Conservation (phyloP, 2,888 invertebrate genomes). For the Parelbella ahira region DNA sequence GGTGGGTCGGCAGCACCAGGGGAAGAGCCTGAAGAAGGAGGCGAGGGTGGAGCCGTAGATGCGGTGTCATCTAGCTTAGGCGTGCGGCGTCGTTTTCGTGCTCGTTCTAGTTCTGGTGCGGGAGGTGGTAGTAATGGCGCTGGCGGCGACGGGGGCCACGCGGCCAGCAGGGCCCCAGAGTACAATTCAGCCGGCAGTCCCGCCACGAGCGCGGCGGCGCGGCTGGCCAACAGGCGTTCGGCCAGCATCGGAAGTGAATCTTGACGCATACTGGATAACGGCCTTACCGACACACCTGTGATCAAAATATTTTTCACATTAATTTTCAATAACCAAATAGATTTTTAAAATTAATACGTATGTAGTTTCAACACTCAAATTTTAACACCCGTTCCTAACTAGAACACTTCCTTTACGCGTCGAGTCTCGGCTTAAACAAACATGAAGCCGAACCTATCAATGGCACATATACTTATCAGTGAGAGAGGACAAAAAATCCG, state of each 20-base stretch:
- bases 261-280: conserved; percentile 73
- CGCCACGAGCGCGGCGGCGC: conserved; percentile 73
- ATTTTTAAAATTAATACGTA: too few species aligned
- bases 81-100: conserved; percentile 70
- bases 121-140: conserved; percentile 77
- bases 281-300: conserved; percentile 74
- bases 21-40: conserved; percentile 73
- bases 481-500: conserved; percentile 59
- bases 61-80: conserved; percentile 66
- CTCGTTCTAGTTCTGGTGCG: conserved; percentile 65
- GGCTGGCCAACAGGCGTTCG: conserved; percentile 78
- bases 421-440: conserved; percentile 70
- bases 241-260: conserved; percentile 73
- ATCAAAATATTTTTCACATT: conserved; percentile 29
- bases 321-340: too few species aligned
- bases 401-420: conserved; percentile 67
- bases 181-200: conserved; percentile 83
- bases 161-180: conserved; percentile 81
- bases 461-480: conserved; percentile 71
- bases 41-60: conserved; percentile 57
- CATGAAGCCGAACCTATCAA: conserved; percentile 69
- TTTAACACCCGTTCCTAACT: too few species aligned
- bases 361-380: too few species aligned
- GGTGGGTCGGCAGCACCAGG: conserved; percentile 74
- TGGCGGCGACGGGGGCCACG: conserved; percentile 79